A percentile compares a stretch with the other conserved stretches of the same genome.
Evolutionary conservation across 2,888 invertebrate genomes (phyloP).

Genomic region (Synanthedon formicaeformis): DNA sequence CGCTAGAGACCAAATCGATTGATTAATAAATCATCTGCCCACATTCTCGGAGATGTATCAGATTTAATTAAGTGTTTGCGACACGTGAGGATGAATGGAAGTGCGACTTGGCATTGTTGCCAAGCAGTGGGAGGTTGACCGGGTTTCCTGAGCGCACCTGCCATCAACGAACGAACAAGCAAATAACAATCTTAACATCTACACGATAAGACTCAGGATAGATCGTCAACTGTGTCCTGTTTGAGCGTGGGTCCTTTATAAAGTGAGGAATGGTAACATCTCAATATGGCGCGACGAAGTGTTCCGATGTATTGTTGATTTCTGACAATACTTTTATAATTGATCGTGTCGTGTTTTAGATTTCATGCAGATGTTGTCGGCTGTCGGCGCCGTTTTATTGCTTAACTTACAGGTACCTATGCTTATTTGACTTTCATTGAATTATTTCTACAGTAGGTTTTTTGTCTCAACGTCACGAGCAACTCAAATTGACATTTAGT

Average conservation of each 20-base stretch:
- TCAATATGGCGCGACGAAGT: constrained; percentile 46
- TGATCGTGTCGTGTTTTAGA: constrained; percentile 39
- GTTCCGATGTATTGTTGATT: constrained; percentile 42
- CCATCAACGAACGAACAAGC: constrained; percentile 21
- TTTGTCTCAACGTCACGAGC: no score
- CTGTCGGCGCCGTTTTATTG: constrained; percentile 34
- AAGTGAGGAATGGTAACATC: constrained; percentile 21
- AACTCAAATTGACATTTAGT: no score
- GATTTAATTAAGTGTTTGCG: constrained; percentile 64
- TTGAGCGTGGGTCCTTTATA: constrained; percentile 27
- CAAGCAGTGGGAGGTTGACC: constrained; percentile 60
- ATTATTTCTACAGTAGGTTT: no score
- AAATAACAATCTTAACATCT: constrained; percentile 25
- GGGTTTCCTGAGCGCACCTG: constrained; percentile 58
- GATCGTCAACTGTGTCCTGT: constrained; percentile 11
- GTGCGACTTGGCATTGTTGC: constrained; percentile 40
- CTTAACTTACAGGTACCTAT: no score
- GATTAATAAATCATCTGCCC: constrained; percentile 50
- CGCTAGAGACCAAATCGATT: constrained; percentile 21
- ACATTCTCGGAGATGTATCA: constrained; percentile 38
- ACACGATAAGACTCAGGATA: constrained; percentile 20
- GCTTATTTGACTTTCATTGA: constrained; percentile 20
- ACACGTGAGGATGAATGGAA: constrained; percentile 52
- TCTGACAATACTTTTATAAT: constrained; percentile 53
- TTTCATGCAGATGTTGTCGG: constrained; percentile 49